Conservation (phyloP, 2,888 invertebrate genomes). For the Noctua pronuba region DNA sequence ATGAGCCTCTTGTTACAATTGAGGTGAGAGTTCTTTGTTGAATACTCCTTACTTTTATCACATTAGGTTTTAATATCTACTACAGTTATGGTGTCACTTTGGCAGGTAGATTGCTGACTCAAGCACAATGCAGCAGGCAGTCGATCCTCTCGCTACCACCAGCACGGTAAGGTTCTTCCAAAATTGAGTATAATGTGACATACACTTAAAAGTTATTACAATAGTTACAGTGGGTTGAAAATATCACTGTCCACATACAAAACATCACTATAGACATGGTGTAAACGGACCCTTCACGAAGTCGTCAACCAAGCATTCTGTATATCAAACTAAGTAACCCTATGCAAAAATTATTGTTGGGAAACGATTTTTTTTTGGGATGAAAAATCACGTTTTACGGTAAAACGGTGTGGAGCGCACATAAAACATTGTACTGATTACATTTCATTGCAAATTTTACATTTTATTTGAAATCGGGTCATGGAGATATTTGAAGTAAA, state of each 20-base stretch:
- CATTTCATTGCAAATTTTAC: background rate
- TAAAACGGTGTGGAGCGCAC: background rate
- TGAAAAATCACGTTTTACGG: background rate
- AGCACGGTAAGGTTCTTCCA: constrained; percentile 81
- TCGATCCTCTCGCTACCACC: constrained; percentile 89
- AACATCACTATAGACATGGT: background rate
- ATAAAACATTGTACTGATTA: background rate
- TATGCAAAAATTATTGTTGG: background rate
- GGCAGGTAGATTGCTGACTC: constrained; percentile 91
- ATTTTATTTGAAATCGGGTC: too few relatives aligned
- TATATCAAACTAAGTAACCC: background rate
- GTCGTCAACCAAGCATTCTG: background rate
- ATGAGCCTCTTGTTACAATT: constrained; percentile 90
- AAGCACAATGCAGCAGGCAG: constrained; percentile 91
- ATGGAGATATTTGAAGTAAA: background rate
- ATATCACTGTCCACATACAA: background rate
- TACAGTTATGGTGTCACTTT: constrained; percentile 83
- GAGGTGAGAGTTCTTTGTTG: constrained; percentile 85
- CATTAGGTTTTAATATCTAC: constrained; percentile 63
- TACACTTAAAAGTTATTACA: background rate
- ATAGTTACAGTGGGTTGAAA: background rate
- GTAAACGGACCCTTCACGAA: background rate
- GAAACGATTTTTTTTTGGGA: background rate
- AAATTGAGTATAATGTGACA: background rate
- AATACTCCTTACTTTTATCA: constrained; percentile 43